These are phyloP conservation scores for Cryptus armator DNA, from an alignment of 2,888 invertebrate species.

Conservation along the genomic window DNA sequence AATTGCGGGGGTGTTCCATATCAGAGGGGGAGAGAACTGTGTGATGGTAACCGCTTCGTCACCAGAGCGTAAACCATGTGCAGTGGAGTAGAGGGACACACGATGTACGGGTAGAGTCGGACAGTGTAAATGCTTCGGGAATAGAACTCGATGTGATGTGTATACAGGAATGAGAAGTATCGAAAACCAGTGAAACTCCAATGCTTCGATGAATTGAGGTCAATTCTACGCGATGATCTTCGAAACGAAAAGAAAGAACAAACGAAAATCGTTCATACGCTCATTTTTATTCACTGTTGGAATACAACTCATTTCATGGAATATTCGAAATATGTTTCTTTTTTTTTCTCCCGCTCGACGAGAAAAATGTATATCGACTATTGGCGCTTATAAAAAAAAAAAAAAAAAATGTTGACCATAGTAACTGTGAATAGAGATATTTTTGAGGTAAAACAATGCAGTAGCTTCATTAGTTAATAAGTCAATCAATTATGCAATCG, in stretches of 20 bases:
- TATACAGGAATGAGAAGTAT: conserved; percentile 14
- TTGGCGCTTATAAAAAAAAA: no score
- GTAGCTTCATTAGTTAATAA: no score
- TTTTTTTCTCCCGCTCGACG: no score
- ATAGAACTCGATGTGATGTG: conserved; percentile 6
- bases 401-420: no score
- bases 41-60: conserved; percentile 27
- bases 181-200: conserved; percentile 20
- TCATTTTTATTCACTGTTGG: not conserved
- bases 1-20: conserved; percentile 32
- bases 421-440: no score
- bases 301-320: not conserved
- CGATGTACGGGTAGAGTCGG: conserved; percentile 25
- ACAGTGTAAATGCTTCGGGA: conserved; percentile 32
- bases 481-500: no score
- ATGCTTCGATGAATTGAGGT: not conserved
- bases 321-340: no score
- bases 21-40: not conserved
- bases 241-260: not conserved
- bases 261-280: not conserved
- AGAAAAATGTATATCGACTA: no score
- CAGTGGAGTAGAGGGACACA: conserved; percentile 12
- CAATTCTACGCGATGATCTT: not conserved
- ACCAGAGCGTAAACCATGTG: conserved; percentile 32
- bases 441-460: no score